Percentiles rank a stretch among this genome's conserved stretches.
Evolutionary conservation across 2,888 invertebrate genomes (phyloP).

Genomic region (Dioctria rufipes): DNA sequence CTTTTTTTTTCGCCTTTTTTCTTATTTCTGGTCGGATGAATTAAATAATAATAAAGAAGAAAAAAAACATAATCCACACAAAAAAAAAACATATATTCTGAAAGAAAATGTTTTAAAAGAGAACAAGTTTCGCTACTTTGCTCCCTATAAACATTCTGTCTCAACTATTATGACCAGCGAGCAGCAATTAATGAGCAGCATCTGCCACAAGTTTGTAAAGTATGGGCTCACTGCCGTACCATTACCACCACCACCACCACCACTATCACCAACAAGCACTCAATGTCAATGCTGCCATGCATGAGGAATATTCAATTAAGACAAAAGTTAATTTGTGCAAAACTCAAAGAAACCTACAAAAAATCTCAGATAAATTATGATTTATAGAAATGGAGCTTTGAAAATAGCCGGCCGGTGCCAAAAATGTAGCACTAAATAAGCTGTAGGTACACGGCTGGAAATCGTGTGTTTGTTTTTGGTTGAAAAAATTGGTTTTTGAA

Average conservation of each 20-base stretch:
- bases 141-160: neutral
- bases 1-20: neutral
- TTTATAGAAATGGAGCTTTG: neutral
- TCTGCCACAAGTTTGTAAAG: neutral
- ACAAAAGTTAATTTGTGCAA: neutral
- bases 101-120: neutral
- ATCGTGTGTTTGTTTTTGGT: neutral
- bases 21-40: neutral
- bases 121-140: constrained; percentile 15
- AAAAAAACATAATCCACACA: too few relatives aligned
- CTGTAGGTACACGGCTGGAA: neutral
- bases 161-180: constrained; percentile 1
- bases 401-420: constrained; percentile 15
- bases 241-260: neutral
- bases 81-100: too few relatives aligned
- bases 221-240: neutral
- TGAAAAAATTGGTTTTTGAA: constrained; percentile 14
- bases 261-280: neutral
- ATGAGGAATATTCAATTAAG: neutral
- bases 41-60: neutral
- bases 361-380: neutral
- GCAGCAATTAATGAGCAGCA: neutral
- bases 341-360: neutral
- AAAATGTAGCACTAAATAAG: neutral
- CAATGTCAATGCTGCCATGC: neutral